phyloP scores from a whole-genome alignment of 92 coral and sea anemone species.

The Bergia puertoricense region DNA sequence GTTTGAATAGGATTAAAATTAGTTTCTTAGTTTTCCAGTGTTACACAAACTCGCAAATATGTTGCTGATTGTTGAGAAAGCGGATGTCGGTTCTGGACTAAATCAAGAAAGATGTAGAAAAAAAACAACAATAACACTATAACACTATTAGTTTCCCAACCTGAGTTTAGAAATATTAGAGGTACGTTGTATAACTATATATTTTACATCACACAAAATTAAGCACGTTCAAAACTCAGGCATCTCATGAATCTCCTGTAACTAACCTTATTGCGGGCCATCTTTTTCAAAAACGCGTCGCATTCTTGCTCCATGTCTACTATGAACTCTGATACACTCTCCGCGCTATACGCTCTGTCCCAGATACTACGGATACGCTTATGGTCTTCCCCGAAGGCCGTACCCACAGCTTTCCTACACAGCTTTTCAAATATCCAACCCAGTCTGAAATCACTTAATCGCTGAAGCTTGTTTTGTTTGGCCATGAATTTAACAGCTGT shows the following conservation, averaged over 20 bases:
- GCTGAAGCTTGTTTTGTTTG: conserved; percentile 64
- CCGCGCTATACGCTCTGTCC: conserved; percentile 63
- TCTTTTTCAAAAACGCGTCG: conserved; percentile 39
- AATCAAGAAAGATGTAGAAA: too few relatives aligned
- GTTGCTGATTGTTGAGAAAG: too few relatives aligned
- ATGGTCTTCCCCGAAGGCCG: conserved; percentile 64
- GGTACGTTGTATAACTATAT: too few relatives aligned
- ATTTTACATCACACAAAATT: not conserved
- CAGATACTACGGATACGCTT: conserved; percentile 66
- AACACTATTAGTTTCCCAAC: too few relatives aligned
- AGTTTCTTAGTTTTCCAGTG: too few relatives aligned
- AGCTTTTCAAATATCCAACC: conserved; percentile 63
- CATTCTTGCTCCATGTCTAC: conserved; percentile 67
- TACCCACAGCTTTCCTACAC: conserved; percentile 61
- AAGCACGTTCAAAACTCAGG: not conserved
- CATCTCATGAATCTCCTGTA: not conserved
- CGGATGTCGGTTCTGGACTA: too few relatives aligned
- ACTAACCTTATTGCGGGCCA: not conserved
- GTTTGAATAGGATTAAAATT: too few relatives aligned
- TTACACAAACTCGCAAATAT: too few relatives aligned
- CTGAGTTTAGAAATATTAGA: too few relatives aligned
- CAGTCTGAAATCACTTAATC: conserved; percentile 66
- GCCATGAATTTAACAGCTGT: conserved; percentile 71
- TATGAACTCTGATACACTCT: conserved; percentile 54
- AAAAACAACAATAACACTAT: too few relatives aligned